Evolutionary conservation across 2,888 invertebrate genomes (phyloP).

Genomic region (Nephrotoma flavescens): DNA sequence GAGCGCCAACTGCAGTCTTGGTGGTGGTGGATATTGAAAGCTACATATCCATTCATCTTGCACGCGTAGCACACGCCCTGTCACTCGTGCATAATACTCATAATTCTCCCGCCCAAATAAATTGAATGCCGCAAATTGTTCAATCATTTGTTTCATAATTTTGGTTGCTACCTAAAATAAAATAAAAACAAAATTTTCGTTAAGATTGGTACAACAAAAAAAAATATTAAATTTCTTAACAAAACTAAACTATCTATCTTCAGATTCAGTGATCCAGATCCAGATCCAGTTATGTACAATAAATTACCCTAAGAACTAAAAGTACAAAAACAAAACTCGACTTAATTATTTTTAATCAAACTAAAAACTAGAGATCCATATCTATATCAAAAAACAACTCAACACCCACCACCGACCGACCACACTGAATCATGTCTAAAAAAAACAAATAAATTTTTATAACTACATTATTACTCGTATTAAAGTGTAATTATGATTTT

Average conservation of each 20-base stretch:
- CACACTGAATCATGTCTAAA: neutral
- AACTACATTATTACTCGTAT: neutral
- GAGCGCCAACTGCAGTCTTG: constrained; percentile 62
- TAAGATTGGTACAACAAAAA: neutral
- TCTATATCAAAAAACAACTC: neutral
- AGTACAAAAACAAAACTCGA: neutral
- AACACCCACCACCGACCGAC: neutral
- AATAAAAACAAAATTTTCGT: neutral
- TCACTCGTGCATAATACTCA: constrained; percentile 89
- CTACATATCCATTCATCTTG: constrained; percentile 94
- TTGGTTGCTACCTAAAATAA: constrained; percentile 71
- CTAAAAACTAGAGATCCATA: neutral
- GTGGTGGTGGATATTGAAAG: constrained; percentile 74
- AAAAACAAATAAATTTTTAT: neutral
- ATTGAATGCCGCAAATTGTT: constrained; percentile 91
- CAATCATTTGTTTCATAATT: constrained; percentile 93
- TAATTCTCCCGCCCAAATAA: constrained; percentile 90
- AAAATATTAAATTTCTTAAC: neutral
- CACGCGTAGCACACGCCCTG: constrained; percentile 79
- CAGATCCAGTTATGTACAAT: neutral
- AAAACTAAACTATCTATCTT: neutral
- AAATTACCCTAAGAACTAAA: neutral
- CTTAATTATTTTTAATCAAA: neutral
- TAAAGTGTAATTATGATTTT: neutral
- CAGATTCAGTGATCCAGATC: neutral